Conservation (phyloP, 2,113 vertebrate species). For the Nothobranchius furzeri region DNA sequence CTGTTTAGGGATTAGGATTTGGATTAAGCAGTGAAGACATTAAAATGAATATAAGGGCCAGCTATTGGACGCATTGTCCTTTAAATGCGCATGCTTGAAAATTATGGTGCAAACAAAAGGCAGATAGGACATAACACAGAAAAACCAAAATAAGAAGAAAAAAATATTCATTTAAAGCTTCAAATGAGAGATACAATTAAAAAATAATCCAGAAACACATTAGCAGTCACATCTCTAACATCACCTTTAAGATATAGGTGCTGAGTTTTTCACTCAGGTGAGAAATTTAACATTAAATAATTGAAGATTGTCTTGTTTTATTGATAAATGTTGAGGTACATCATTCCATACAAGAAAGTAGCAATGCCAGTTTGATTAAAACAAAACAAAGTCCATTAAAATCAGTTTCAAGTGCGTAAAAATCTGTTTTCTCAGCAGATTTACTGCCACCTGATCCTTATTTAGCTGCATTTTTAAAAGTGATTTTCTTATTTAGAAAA, state of each 20-base stretch:
- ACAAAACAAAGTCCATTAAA: too few relatives aligned
- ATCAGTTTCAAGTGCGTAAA: too few relatives aligned
- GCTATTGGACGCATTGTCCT: neutral
- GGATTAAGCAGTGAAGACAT: neutral
- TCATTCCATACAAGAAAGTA: too few relatives aligned
- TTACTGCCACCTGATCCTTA: too few relatives aligned
- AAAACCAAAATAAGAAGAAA: neutral
- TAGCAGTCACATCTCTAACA: neutral
- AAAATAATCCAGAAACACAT: neutral
- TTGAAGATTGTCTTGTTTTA: neutral
- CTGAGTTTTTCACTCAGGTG: constrained; percentile 32
- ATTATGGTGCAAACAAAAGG: neutral
- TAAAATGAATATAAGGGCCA: neutral
- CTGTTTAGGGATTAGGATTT: constrained; percentile 7
- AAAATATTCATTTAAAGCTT: neutral
- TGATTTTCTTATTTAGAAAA: neutral
- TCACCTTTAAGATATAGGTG: constrained; percentile 19
- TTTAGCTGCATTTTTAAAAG: constrained; percentile 17
- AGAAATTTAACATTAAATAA: neutral
- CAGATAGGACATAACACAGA: neutral
- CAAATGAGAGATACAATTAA: too few relatives aligned
- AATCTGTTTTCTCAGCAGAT: too few relatives aligned
- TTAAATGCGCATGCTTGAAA: neutral
- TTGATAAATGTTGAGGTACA: neutral
- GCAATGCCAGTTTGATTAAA: too few relatives aligned